Base-by-base conservation (phyloP, 2,113 vertebrate species). In the Callopanchax toddi region DNA sequence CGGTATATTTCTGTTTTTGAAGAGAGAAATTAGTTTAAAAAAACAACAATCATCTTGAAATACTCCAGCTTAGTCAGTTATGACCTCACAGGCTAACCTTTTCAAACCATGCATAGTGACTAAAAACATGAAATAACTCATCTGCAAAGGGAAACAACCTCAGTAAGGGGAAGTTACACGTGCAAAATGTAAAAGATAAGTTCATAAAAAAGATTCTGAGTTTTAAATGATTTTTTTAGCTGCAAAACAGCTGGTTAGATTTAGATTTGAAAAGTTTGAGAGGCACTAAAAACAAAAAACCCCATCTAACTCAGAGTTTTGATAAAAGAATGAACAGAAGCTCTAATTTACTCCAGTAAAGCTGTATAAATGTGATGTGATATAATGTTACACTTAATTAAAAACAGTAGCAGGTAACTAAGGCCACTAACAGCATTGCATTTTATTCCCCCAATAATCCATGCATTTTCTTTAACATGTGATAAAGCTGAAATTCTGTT, bases 1-100 rank as follows among this genome's bases (percentile, higher is more conserved):
- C 97, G 95, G 81, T 99, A 98, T 84, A 98, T 99, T 83, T 99
- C 97, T 99, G 91, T 26, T 81, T 78, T 48, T 0, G 5, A 44
- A 49, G 65, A 73, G 74, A 66, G 2, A 16, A 23, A 46, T n/a
- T n/a, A n/a, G n/a, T n/a, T n/a, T 39, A 0, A 20, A 1, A 56
- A 51, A 59, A 36, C 37, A 5, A 63, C 61, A 4, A 60, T 32
- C 13, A 32, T 8, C 12, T 20, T 1, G 5, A 6, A 44, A 29
- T 3, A 5, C 12, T 57, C 13, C 21, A 6, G 17, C 15, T 42
- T 17, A 11, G 9, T 42, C n/a, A 49, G 11, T 34, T 57, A 9
- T 11, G 2, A 10, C 5, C 13, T 51, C 17, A 22, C 44, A 62
- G 3, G 26, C 12, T 65, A 13, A 4, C 5, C 12, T 55, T 62